phyloP scores from a whole-genome alignment of 2,888 invertebrate genomes.

The Alentia gelatinosa region DNA sequence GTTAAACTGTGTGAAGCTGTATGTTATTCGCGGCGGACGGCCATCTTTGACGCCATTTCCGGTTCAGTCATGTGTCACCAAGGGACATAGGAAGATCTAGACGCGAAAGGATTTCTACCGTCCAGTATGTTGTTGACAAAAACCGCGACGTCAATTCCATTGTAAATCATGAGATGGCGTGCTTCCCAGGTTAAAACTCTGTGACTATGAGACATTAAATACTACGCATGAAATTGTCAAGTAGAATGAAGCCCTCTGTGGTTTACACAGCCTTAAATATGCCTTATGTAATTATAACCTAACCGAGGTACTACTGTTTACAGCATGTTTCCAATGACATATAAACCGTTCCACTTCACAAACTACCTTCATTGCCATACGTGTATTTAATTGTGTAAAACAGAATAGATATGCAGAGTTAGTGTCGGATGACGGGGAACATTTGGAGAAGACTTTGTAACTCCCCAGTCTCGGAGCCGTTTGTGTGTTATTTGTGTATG shows the following conservation, averaged over 20 bases:
- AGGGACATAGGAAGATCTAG: not conserved
- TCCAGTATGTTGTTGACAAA: not conserved
- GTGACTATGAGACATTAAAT: not conserved
- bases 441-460: no score
- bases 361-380: not conserved
- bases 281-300: not conserved
- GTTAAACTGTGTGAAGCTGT: no score
- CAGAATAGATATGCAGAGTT: not conserved
- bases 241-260: not conserved
- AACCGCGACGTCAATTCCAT: not conserved
- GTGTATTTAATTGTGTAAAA: not conserved
- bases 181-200: not conserved
- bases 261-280: conserved; percentile 3
- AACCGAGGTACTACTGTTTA: not conserved
- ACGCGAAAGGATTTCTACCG: not conserved
- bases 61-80: not conserved
- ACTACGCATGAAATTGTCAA: not conserved
- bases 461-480: no score
- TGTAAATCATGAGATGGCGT: not conserved
- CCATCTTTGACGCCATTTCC: not conserved
- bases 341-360: not conserved
- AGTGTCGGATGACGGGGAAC: no score
- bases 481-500: no score
- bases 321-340: not conserved
- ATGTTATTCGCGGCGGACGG: no score